phyloP scores from a whole-genome alignment of 2,888 invertebrate species.

The Phengaris alcon region DNA sequence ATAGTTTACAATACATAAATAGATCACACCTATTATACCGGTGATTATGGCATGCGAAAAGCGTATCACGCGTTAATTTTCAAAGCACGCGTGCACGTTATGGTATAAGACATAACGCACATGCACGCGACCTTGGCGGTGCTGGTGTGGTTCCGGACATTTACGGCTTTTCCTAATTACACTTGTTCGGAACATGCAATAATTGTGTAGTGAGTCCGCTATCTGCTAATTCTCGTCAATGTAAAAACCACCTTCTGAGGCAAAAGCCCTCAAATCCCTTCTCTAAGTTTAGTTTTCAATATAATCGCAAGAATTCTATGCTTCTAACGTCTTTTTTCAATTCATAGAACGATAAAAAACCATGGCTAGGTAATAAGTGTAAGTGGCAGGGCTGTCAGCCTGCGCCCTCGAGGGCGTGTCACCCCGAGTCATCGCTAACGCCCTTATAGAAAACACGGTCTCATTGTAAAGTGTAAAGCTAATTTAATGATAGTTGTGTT shows the following conservation, averaged over 20 bases:
- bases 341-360: not conserved
- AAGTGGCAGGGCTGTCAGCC: slow-evolving; percentile 12
- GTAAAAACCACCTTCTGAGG: too few species aligned
- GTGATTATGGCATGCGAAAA: slow-evolving; percentile 17
- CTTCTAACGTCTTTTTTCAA: too few species aligned
- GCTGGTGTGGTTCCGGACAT: slow-evolving; percentile 18
- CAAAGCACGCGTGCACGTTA: slow-evolving; percentile 17
- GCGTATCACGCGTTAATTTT: slow-evolving; percentile 21
- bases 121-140: slow-evolving; percentile 24
- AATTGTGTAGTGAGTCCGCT: not conserved
- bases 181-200: not conserved
- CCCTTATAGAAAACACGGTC: not conserved
- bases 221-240: not conserved
- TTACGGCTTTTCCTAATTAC: slow-evolving; percentile 15
- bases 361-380: not conserved
- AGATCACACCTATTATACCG: slow-evolving; percentile 14
- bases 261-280: not conserved
- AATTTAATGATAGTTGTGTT: not conserved
- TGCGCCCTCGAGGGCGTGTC: slow-evolving; percentile 27
- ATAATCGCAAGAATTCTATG: too few species aligned
- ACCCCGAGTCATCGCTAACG: slow-evolving; percentile 25
- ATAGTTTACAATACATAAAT: not conserved
- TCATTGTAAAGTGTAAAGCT: not conserved
- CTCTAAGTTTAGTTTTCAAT: too few species aligned
- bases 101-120: slow-evolving; percentile 17